phyloP scores from a whole-genome alignment of 2,888 invertebrate genomes.

The Oscheius sp. region DNA sequence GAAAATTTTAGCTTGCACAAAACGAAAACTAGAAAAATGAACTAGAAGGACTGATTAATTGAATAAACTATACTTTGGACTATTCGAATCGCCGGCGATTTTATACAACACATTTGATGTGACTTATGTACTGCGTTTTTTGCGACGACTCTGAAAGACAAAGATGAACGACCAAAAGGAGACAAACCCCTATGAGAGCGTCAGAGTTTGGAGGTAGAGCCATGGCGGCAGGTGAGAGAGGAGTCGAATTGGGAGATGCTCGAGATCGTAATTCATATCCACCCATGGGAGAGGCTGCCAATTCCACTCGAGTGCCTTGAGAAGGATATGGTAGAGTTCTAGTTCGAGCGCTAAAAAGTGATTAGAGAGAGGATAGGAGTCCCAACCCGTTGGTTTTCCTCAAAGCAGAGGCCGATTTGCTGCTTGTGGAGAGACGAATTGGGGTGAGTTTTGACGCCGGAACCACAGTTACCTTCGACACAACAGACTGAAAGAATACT shows the following conservation, averaged over 20 bases:
- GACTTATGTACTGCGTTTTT: constrained; percentile 18
- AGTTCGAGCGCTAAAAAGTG: constrained; percentile 17
- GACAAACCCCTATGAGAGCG: constrained; percentile 37
- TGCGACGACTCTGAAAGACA: constrained; percentile 15
- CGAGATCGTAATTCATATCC: constrained; percentile 45
- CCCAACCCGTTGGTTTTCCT: constrained; percentile 12
- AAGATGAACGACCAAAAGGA: background rate
- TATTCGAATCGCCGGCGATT: constrained; percentile 19
- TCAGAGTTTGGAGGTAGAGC: constrained; percentile 42
- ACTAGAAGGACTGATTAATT: background rate
- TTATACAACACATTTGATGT: background rate
- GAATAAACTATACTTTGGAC: background rate
- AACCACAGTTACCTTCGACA: constrained; percentile 31
- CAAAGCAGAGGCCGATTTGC: constrained; percentile 28
- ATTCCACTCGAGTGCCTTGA: constrained; percentile 47
- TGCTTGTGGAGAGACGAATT: background rate
- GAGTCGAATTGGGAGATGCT: constrained; percentile 16
- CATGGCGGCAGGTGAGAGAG: constrained; percentile 36
- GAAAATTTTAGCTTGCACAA: constrained; percentile 3
- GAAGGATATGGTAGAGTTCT: constrained; percentile 53
- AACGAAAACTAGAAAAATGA: background rate
- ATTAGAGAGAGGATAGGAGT: background rate
- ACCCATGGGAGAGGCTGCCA: constrained; percentile 39
- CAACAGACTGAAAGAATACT: too few relatives aligned
- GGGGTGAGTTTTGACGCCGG: constrained; percentile 13